Evolutionary conservation across 2,113 vertebrate species (phyloP).

Genomic region (Ia io): DNA sequence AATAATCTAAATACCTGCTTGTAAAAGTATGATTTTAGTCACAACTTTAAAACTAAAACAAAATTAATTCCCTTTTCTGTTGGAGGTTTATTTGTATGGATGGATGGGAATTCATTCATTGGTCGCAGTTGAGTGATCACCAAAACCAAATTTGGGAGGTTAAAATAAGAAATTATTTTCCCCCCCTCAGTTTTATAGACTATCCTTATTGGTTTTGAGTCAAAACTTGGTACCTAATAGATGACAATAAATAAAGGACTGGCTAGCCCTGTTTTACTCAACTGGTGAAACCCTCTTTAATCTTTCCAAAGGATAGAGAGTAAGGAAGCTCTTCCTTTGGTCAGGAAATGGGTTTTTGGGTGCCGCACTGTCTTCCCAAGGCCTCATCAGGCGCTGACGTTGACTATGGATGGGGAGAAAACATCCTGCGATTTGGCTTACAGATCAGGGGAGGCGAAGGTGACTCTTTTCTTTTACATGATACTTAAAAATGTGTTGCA

Average conservation of each 20-base stretch:
- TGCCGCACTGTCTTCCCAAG: neutral
- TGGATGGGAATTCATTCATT: neutral
- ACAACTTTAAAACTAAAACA: neutral
- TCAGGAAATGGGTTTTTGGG: neutral
- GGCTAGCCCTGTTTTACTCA: neutral
- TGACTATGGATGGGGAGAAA: neutral
- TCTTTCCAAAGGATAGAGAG: neutral
- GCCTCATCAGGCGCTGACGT: neutral
- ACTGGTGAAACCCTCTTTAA: neutral
- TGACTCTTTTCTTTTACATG: neutral
- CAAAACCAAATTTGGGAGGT: neutral
- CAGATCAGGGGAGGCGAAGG: too few relatives aligned
- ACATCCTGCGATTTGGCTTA: neutral
- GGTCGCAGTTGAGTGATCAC: neutral
- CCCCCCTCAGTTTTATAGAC: neutral
- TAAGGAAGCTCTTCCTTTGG: neutral
- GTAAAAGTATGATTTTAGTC: neutral
- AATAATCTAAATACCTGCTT: neutral
- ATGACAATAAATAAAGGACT: neutral
- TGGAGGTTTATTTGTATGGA: neutral
- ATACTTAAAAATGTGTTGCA: neutral
- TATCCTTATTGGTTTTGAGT: neutral
- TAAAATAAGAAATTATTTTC: neutral
- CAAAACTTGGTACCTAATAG: neutral
- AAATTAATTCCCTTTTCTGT: neutral